These are phyloP conservation scores for Lysiphlebus fabarum DNA, from an alignment of 1,140 invertebrate species.

Conservation along the genomic window DNA sequence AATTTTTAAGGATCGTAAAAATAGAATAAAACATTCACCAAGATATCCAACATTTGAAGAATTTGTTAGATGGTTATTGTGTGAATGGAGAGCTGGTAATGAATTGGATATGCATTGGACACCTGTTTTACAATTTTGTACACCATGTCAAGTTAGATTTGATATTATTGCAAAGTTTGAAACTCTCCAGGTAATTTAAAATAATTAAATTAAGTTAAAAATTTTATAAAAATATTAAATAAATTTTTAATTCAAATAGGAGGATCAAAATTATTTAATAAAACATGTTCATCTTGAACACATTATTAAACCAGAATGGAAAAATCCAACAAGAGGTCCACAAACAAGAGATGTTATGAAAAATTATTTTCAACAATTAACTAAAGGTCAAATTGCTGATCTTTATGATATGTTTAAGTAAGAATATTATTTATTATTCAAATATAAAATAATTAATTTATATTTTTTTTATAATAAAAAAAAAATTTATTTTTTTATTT, in stretches of 20 bases:
- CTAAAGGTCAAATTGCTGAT: slow-evolving; percentile 69
- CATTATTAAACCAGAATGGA: slow-evolving; percentile 76
- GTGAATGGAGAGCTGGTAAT: slow-evolving; percentile 63
- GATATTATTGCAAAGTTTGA: slow-evolving; percentile 87
- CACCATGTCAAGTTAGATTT: slow-evolving; percentile 84
- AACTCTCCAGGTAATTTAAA: slow-evolving; percentile 64
- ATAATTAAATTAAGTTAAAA: neutral
- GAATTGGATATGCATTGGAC: slow-evolving; percentile 89
- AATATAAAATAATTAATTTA: neutral
- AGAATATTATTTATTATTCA: slow-evolving; percentile 27
- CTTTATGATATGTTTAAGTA: slow-evolving; percentile 79
- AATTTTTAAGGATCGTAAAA: slow-evolving; percentile 39
- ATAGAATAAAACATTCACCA: slow-evolving; percentile 47
- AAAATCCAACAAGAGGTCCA: slow-evolving; percentile 72
- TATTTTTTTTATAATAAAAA: slow-evolving; percentile 1
- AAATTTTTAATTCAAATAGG: slow-evolving; percentile 51
- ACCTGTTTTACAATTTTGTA: slow-evolving; percentile 80
- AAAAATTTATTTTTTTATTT: slow-evolving; percentile 26
- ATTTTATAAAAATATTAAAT: neutral
- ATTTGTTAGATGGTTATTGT: slow-evolving; percentile 72
- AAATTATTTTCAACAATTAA: slow-evolving; percentile 73
- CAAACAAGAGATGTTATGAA: slow-evolving; percentile 68
- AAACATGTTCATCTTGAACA: slow-evolving; percentile 71
- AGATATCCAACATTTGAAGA: slow-evolving; percentile 73
- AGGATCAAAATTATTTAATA: slow-evolving; percentile 82